phyloP scores from a whole-genome alignment of 2,888 invertebrate genomes.

The Diploptera punctata region DNA sequence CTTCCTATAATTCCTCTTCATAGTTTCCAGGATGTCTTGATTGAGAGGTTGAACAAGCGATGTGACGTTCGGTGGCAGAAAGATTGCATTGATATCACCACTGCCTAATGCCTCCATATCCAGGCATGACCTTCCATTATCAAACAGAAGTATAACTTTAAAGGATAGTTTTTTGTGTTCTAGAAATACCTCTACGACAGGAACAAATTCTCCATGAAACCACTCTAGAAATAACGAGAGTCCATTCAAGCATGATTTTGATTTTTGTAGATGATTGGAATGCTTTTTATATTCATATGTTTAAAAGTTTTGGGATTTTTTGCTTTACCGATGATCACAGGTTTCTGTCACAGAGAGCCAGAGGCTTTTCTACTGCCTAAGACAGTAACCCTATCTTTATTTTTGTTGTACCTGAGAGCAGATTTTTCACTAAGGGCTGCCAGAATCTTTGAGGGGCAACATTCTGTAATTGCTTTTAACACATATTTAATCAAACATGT shows the following conservation, averaged over 20 bases:
- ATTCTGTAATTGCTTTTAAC: too few relatives aligned
- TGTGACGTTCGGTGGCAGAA: constrained; percentile 3
- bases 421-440: neutral
- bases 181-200: neutral
- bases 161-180: constrained; percentile 6
- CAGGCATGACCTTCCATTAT: neutral
- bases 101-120: constrained; percentile 3
- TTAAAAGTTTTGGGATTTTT: neutral
- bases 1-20: constrained; percentile 13
- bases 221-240: neutral
- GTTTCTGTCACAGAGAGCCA: constrained; percentile 9
- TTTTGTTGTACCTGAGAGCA: neutral
- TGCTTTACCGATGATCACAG: constrained; percentile 13
- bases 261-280: too few relatives aligned
- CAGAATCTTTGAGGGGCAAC: neutral
- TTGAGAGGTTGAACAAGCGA: constrained; percentile 16
- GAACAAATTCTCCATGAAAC: too few relatives aligned
- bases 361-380: too few relatives aligned
- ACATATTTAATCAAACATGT: too few relatives aligned
- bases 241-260: too few relatives aligned
- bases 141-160: constrained; percentile 2
- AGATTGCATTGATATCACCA: neutral
- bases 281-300: neutral
- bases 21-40: neutral
- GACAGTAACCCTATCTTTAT: constrained; percentile 1